A percentile compares a stretch with the other conserved stretches of the same genome.
phyloP scores from a whole-genome alignment of 1,140 invertebrate genomes.

The Aplysia californica region DNA sequence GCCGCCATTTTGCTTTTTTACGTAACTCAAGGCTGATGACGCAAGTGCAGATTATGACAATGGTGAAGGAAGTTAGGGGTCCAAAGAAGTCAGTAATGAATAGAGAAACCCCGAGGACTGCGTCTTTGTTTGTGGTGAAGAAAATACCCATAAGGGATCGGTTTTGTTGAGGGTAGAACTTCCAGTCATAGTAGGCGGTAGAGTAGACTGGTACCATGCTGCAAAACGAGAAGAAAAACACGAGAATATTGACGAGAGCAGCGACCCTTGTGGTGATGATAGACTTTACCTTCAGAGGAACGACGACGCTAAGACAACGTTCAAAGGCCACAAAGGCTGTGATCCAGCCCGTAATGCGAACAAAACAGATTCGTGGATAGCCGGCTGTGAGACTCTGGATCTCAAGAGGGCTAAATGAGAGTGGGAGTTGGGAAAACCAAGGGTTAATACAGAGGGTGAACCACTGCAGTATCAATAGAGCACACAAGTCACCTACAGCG shows the following conservation, averaged over 20 bases:
- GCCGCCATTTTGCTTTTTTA: not conserved
- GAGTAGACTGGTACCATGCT: not conserved
- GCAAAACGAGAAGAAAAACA: not conserved
- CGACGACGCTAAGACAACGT: not conserved
- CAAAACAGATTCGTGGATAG: slow-evolving; percentile 95
- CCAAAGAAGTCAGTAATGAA: not conserved
- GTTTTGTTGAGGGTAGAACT: not conserved
- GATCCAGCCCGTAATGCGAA: slow-evolving; percentile 75
- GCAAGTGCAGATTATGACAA: not conserved
- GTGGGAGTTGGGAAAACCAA: slow-evolving; percentile 81
- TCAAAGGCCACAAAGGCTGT: no score
- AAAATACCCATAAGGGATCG: not conserved
- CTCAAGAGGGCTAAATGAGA: slow-evolving; percentile 89
- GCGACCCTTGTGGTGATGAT: slow-evolving; percentile 89
- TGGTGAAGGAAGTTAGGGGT: not conserved
- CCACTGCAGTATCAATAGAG: not conserved
- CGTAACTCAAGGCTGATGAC: not conserved
- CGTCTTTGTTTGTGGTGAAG: not conserved
- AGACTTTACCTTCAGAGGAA: slow-evolving; percentile 72
- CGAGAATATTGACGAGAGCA: slow-evolving; percentile 76
- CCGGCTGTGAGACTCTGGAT: slow-evolving; percentile 92
- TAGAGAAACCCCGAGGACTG: not conserved
- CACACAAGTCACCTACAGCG: not conserved
- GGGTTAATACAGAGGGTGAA: slow-evolving; percentile 74
- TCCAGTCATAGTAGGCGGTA: not conserved